Evolutionary conservation across 2,113 vertebrate genomes (phyloP), one percentile per base, ranked within the genome.

Genomic region (Aleadryas rufinucha): DNA sequence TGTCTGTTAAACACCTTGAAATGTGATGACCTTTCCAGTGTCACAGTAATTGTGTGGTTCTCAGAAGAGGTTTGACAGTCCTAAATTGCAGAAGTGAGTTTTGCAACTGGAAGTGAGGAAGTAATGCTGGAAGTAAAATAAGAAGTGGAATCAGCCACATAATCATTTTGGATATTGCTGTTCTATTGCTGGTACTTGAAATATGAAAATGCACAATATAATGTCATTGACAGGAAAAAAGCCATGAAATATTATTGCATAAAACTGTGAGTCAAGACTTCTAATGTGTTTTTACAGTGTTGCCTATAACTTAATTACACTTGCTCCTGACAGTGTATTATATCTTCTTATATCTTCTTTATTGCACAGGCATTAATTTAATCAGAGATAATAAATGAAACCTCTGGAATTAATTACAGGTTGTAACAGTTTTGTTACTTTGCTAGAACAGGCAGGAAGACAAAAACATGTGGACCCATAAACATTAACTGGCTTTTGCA

Each of bases 391-490:
- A 75, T 84, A 70, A 81, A 68, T 23, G 41, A 89, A 96, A 68
- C 68, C 63, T 90, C 82, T 89, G 39, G 59, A 87, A 88, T 87
- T 96, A 95, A 95, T 96, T 95, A 90, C 39, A 94, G 79, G 85
- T 93, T 16, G 0, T 94, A 91, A 89, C 39, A 80, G 47, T 94
- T 90, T 77, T 90, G 47, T 84, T 93, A 77, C 68, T 60, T 88
- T 88, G 39, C 33, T 70, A 54, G 88, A 77, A 70, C 60, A 90
- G 71, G 59, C 8, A 13, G 44, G 56, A 94, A 83, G 91, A 87
- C 70, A 94, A 87, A 96, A 95, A 82, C 63, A 70, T 63, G 41
- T 47, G 54, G 61, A 59, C 64, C 31, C 30, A 78, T 87, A 89
- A 92, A 82, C 72, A 70, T 80, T 76, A 84, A 44, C 54, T 60